Base-by-base conservation (phyloP, 2,113 vertebrate genomes). In the Pyrgilauda ruficollis region DNA sequence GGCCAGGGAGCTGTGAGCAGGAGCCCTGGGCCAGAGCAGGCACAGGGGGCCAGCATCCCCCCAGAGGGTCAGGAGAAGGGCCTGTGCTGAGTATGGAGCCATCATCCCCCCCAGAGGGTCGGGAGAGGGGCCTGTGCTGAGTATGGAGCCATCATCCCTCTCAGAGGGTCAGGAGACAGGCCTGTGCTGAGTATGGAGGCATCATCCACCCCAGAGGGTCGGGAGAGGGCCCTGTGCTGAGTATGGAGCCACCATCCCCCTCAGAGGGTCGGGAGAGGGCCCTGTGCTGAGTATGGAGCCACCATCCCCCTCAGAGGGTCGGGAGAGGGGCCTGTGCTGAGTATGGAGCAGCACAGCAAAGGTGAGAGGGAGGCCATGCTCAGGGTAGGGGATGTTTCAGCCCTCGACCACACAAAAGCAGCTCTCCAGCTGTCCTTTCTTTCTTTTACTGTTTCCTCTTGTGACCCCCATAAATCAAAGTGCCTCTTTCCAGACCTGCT, bases 171-270 rank as follows among this genome's bases (percentile, higher is more conserved):
- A 0, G 23, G 10, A 76, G 39, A 81, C 37, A 59, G 21, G 9
- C 3, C 50, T 63, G 49, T 63, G 67, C 37, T 41, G 39, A 41
- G 11, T 41, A 16, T 62, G 47, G 56, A 72, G 30, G 22, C 49
- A 50, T 4, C 4, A 26, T 8, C 47, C 7, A 0, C 4, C 21
- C 55, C 61, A 27, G 55, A 41, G 30, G 50, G 59, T 3, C 0
- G 0, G 23, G 11, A 75, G 39, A 80, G 44, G 67, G 23, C 9
- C 2, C 49, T 62, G 49, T 63, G 67, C 37, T 2, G 3, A 20
- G 31, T 11, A 16, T 53, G 47, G 56, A 72, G 30, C n/a, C 49
- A 50, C 2, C 3, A 27, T 50, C 27, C 50, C 15, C 52, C 16
- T 53, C 66, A 27, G 61, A 49, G 28, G 39, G 53, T 4, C 0